Evolutionary conservation across 2,888 invertebrate genomes (phyloP).

Genomic region (Heteromurus nitidus): DNA sequence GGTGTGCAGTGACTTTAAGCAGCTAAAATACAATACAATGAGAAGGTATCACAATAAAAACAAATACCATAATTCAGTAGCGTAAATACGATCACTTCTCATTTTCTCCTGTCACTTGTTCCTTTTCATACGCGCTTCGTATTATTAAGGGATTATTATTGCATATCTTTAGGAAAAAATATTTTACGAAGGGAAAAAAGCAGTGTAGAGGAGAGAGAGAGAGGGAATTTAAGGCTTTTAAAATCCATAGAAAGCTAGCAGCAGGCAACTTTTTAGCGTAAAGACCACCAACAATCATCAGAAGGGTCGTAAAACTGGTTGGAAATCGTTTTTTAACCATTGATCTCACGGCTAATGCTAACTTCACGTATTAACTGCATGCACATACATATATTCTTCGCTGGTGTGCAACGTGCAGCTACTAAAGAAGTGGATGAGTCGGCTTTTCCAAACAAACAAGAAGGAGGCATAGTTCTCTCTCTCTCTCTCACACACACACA

Average conservation of each 20-base stretch:
- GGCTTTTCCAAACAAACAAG: slow-evolving; percentile 56
- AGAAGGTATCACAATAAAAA: slow-evolving; percentile 37
- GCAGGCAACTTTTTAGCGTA: slow-evolving; percentile 48
- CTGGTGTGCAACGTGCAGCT: neutral
- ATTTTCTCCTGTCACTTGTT: slow-evolving; percentile 48
- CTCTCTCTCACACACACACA: slow-evolving; percentile 18
- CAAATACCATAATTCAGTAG: slow-evolving; percentile 45
- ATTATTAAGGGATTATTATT: slow-evolving; percentile 50
- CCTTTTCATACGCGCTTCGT: slow-evolving; percentile 20
- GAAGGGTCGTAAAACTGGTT: slow-evolving; percentile 60
- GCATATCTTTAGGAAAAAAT: slow-evolving; percentile 35
- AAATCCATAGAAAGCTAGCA: too few species aligned
- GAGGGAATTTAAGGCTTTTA: too few species aligned
- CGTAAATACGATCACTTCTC: slow-evolving; percentile 1
- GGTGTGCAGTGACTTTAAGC: slow-evolving; percentile 15
- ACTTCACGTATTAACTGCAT: slow-evolving; percentile 39
- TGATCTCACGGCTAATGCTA: slow-evolving; percentile 56
- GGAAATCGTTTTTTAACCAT: slow-evolving; percentile 55
- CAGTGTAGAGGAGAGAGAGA: neutral
- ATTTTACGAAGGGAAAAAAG: neutral
- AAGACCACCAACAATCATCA: slow-evolving; percentile 65
- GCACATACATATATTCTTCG: slow-evolving; percentile 1
- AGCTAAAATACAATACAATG: slow-evolving; percentile 42
- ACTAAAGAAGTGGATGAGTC: slow-evolving; percentile 22
- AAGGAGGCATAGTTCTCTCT: slow-evolving; percentile 14